These are phyloP conservation scores for Plestiodon gilberti DNA, from an alignment of 2,113 vertebrate species.

Conservation along the genomic window DNA sequence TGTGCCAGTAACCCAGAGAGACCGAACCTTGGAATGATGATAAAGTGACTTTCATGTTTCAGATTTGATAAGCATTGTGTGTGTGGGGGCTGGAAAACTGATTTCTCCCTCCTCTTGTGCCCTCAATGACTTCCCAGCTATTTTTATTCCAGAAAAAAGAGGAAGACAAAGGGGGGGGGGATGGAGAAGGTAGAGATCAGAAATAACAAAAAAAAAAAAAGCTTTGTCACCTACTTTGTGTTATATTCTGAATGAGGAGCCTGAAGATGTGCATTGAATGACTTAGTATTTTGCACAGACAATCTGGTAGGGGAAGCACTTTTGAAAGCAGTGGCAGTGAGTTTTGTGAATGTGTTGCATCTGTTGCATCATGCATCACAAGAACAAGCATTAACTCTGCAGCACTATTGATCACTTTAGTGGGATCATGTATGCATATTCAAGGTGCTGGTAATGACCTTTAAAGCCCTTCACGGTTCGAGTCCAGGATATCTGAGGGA, in stretches of 20 bases:
- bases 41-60: constrained; percentile 26
- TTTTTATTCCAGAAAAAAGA: constrained; percentile 5
- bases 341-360: background rate
- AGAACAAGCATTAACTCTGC: background rate
- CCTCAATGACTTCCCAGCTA: background rate
- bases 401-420: background rate
- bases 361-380: background rate
- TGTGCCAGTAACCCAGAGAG: background rate
- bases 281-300: background rate
- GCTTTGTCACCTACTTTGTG: constrained; percentile 11
- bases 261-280: background rate
- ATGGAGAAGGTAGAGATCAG: background rate
- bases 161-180: background rate
- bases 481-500: too few relatives aligned
- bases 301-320: background rate
- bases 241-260: background rate
- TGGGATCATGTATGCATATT: too few relatives aligned
- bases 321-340: constrained; percentile 17
- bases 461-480: too few relatives aligned
- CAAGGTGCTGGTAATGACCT: too few relatives aligned
- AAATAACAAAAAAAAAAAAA: background rate
- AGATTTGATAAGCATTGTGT: background rate
- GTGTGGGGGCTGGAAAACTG: background rate
- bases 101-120: background rate
- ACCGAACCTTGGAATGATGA: constrained; percentile 8